Percentiles rank a stretch among this genome's conserved stretches.
These are phyloP conservation scores for Molossus molossus DNA, from an alignment of 2,797 vertebrate genomes.

Conservation along the genomic window DNA sequence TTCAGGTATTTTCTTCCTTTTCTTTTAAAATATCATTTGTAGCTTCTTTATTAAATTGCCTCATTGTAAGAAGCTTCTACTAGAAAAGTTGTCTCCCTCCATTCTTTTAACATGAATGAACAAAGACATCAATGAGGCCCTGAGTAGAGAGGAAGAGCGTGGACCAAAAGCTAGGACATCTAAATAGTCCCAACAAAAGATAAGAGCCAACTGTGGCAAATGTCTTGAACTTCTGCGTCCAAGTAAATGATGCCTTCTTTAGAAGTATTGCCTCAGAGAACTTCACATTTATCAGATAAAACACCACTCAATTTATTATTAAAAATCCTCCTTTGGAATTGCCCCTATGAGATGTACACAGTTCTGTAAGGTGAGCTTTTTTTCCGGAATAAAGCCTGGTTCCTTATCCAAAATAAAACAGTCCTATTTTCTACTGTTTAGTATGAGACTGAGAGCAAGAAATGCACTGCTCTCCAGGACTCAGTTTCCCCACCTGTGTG, in stretches of 20 bases:
- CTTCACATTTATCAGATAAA: not conserved
- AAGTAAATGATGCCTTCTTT: not conserved
- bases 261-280: not conserved
- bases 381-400: constrained; percentile 50
- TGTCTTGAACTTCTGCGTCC: not conserved
- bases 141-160: not conserved
- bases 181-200: not conserved
- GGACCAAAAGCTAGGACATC: not conserved
- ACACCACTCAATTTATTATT: constrained; percentile 19
- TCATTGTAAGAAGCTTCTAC: not conserved
- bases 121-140: not conserved
- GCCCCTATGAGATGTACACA: not conserved
- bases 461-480: not conserved
- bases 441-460: constrained; percentile 3
- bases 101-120: constrained; percentile 12
- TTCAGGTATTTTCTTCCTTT: constrained; percentile 22
- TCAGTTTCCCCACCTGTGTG: not conserved
- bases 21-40: not conserved
- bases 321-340: constrained; percentile 55
- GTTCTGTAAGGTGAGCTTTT: not conserved
- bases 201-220: constrained; percentile 1
- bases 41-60: constrained; percentile 1
- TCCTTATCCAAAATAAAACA: constrained; percentile 4
- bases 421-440: not conserved
- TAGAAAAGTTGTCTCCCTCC: not conserved